Conservation (phyloP, 1,140 invertebrate genomes). For the Rhagoletis pomonella region DNA sequence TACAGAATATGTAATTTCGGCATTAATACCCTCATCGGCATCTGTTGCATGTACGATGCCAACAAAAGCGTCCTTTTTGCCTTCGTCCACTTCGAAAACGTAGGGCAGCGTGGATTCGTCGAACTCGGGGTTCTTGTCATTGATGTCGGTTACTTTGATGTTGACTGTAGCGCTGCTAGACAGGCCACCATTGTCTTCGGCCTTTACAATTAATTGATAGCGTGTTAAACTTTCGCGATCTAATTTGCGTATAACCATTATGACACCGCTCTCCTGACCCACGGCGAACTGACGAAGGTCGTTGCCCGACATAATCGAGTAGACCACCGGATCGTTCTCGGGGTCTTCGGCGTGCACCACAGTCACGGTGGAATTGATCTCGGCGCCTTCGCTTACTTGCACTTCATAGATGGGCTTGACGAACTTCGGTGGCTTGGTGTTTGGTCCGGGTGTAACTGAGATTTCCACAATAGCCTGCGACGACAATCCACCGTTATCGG, state of each 20-base stretch:
- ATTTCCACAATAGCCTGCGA: conserved; percentile 90
- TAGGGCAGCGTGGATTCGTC: conserved; percentile 82
- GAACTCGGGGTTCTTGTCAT: conserved; percentile 92
- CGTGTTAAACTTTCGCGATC: conserved; percentile 90
- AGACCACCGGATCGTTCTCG: conserved; percentile 90
- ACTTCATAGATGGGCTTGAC: conserved; percentile 87
- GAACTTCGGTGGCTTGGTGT: conserved; percentile 89
- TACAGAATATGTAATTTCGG: conserved; percentile 81
- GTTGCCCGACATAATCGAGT: conserved; percentile 90
- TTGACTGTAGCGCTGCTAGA: conserved; percentile 88
- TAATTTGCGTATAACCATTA: conserved; percentile 87
- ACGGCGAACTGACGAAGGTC: conserved; percentile 90
- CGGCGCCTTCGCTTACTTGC: conserved; percentile 90
- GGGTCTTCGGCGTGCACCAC: conserved; percentile 88
- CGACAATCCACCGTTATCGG: conserved; percentile 81
- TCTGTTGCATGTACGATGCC: conserved; percentile 89
- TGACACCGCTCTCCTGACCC: conserved; percentile 86
- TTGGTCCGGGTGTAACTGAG: conserved; percentile 86
- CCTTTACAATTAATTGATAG: conserved; percentile 89
- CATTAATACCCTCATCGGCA: conserved; percentile 84
- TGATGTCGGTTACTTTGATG: conserved; percentile 92
- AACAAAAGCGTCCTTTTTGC: conserved; percentile 80
- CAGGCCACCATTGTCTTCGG: conserved; percentile 89
- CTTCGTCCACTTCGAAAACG: conserved; percentile 88
- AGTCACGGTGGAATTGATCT: conserved; percentile 88